A percentile compares a stretch with the other conserved stretches of the same genome.
phyloP scores from a whole-genome alignment of 2,888 invertebrate species.

The Ichneumoninae sp. region DNA sequence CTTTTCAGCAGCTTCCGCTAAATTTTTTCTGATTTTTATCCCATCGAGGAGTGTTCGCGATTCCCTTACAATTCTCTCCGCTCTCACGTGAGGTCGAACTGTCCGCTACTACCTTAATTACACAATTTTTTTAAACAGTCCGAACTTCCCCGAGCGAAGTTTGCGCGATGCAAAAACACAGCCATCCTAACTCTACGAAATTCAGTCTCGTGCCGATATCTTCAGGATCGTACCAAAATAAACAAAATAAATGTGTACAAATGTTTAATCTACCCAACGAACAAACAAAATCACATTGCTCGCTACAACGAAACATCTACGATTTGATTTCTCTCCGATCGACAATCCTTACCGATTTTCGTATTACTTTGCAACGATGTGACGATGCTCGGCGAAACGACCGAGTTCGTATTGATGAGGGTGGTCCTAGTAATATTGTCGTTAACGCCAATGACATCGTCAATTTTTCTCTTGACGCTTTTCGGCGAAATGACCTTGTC shows the following conservation, averaged over 20 bases:
- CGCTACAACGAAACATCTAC: conserved; percentile 22
- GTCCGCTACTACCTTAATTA: too few relatives aligned
- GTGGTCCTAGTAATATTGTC: conserved; percentile 69
- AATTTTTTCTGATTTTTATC: too few relatives aligned
- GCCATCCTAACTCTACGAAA: background rate
- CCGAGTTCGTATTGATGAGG: conserved; percentile 71
- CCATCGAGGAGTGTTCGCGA: too few relatives aligned
- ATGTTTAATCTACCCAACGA: background rate
- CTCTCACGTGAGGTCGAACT: too few relatives aligned
- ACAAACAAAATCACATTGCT: background rate
- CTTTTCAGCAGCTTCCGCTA: too few relatives aligned
- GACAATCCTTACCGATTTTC: conserved; percentile 79
- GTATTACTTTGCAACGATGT: conserved; percentile 75
- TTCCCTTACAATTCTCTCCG: too few relatives aligned
- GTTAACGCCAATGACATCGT: conserved; percentile 72
- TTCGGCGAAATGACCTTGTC: conserved; percentile 80
- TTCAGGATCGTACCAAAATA: background rate
- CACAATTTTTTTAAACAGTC: too few relatives aligned
- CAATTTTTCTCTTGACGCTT: conserved; percentile 80
- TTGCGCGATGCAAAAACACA: background rate
- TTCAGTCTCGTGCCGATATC: background rate
- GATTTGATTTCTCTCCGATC: background rate
- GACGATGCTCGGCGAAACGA: conserved; percentile 71
- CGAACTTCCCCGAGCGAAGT: too few relatives aligned
- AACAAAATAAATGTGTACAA: background rate